phyloP scores from a whole-genome alignment of 2,888 invertebrate genomes.

The Crossocerus cetratus region DNA sequence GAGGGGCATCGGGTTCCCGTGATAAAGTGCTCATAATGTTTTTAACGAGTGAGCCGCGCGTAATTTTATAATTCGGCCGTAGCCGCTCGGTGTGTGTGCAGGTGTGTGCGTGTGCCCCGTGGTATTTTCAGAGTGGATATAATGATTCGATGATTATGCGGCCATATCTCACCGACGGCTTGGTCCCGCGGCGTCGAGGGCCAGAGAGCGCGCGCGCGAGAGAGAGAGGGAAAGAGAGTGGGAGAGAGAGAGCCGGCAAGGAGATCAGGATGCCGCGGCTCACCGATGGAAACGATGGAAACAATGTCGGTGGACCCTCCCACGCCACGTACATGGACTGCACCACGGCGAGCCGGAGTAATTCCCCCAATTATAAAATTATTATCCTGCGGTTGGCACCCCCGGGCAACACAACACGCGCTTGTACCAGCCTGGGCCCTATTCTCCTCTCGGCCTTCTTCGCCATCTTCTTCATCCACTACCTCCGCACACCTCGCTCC shows the following conservation, averaged over 20 bases:
- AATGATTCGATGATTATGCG: constrained; percentile 76
- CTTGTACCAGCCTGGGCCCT: constrained; percentile 62
- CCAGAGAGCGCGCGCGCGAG: no score
- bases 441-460: constrained; percentile 49
- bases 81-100: constrained; percentile 37
- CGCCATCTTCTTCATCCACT: constrained; percentile 48
- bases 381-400: constrained; percentile 76
- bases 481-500: constrained; percentile 14
- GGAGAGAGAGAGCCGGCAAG: constrained; percentile 63
- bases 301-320: constrained; percentile 73
- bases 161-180: constrained; percentile 74
- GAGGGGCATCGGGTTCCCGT: constrained; percentile 53
- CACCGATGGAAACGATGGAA: constrained; percentile 72
- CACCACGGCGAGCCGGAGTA: constrained; percentile 74
- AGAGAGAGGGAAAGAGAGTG: no score
- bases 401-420: constrained; percentile 73
- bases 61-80: constrained; percentile 73
- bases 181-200: constrained; percentile 48
- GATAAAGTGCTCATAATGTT: constrained; percentile 72
- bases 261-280: constrained; percentile 60
- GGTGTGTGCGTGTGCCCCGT: constrained; percentile 42
- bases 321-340: constrained; percentile 71
- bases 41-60: constrained; percentile 70
- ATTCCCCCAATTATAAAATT: constrained; percentile 77
- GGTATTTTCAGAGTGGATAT: constrained; percentile 67